Evolutionary conservation across 2,113 vertebrate genomes (phyloP).

Genomic region (Corynorhinus townsendii): DNA sequence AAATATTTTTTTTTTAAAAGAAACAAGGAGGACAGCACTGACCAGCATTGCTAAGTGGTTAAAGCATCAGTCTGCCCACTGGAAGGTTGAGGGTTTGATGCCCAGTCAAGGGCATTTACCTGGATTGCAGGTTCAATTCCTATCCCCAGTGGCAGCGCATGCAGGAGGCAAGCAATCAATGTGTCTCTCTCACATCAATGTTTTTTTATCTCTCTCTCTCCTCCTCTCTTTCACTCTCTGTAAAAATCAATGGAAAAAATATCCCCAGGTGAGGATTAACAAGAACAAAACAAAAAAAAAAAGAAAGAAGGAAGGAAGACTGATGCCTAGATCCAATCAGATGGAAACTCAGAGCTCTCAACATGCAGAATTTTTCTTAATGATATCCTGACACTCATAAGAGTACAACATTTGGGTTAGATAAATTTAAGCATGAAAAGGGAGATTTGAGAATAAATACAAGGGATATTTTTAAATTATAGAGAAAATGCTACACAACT

Average conservation of each 20-base stretch:
- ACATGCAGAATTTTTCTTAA: neutral
- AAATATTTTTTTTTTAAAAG: neutral
- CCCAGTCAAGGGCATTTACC: neutral
- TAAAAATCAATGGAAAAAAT: neutral
- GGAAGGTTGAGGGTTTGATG: neutral
- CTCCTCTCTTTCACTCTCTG: neutral
- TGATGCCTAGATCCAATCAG: neutral
- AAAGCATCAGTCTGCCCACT: neutral
- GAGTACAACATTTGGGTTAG: neutral
- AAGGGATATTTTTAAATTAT: neutral
- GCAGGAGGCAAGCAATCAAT: neutral
- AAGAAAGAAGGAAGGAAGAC: neutral
- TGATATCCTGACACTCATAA: neutral
- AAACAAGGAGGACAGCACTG: neutral
- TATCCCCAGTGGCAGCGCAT: neutral
- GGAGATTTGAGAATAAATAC: neutral
- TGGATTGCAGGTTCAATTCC: neutral
- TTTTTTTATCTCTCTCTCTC: neutral
- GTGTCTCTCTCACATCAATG: neutral
- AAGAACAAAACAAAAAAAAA: neutral
- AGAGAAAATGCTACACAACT: neutral
- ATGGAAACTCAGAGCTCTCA: neutral
- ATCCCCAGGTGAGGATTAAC: no score
- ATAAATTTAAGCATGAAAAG: constrained; percentile 4
- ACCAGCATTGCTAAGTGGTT: neutral